Evolutionary conservation across 2,888 invertebrate species (phyloP).

Genomic region (Coremacera marginata): DNA sequence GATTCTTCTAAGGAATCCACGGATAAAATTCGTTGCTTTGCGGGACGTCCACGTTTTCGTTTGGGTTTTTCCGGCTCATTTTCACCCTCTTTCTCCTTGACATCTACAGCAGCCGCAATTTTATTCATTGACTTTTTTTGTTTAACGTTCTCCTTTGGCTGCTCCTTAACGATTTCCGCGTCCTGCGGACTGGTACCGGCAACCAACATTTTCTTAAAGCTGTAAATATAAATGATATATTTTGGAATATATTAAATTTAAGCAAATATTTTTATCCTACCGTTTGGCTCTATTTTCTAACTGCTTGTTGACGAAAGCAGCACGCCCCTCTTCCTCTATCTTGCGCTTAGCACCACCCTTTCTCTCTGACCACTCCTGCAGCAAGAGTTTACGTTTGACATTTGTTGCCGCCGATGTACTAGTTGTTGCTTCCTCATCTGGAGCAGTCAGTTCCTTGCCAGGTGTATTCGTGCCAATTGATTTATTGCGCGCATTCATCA

Average conservation of each 20-base stretch:
- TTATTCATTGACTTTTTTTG: conserved; percentile 37
- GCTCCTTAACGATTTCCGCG: conserved; percentile 20
- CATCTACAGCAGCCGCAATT: background rate
- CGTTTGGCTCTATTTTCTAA: conserved; percentile 75
- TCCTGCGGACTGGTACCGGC: conserved; percentile 44
- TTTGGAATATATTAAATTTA: background rate
- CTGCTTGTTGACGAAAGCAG: conserved; percentile 72
- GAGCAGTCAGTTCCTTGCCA: conserved; percentile 68
- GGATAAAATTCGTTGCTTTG: conserved; percentile 51
- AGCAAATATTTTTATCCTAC: conserved; percentile 48
- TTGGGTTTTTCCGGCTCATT: conserved; percentile 46
- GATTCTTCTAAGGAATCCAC: conserved; percentile 45
- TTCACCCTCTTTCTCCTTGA: conserved; percentile 17
- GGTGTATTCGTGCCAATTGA: conserved; percentile 75
- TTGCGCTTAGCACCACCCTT: conserved; percentile 77
- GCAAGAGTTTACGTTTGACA: conserved; percentile 71
- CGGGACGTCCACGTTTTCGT: conserved; percentile 47
- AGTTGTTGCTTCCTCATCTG: conserved; percentile 34
- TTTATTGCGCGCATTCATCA: conserved; percentile 78
- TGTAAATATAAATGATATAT: conserved; percentile 51
- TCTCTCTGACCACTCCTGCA: conserved; percentile 76
- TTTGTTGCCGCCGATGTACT: conserved; percentile 64
- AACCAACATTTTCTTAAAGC: conserved; percentile 64
- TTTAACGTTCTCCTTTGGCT: conserved; percentile 5
- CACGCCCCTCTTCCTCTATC: conserved; percentile 72